phyloP scores from a whole-genome alignment of 1,140 invertebrate genomes.

The Halotydeus destructor region DNA sequence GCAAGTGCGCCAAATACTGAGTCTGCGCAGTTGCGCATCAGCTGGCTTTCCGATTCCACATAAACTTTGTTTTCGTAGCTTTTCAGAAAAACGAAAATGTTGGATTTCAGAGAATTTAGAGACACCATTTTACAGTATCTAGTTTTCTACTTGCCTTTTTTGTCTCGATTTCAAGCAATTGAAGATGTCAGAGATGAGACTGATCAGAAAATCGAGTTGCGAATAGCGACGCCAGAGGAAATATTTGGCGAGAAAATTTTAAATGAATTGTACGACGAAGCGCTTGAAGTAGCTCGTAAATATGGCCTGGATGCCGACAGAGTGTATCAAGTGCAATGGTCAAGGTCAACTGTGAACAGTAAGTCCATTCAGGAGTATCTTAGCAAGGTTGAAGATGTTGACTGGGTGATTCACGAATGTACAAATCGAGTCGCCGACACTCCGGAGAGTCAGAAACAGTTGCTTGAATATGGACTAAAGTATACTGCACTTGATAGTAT shows the following conservation, averaged over 20 bases:
- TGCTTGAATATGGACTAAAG: constrained; percentile 48
- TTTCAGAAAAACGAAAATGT: no score
- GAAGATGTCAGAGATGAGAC: no score
- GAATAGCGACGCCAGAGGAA: background rate
- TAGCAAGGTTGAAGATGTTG: constrained; percentile 49
- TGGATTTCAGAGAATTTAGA: no score
- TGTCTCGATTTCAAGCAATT: no score
- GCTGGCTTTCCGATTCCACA: no score
- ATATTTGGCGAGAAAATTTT: constrained; percentile 25
- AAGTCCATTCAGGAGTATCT: constrained; percentile 51
- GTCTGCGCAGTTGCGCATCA: no score
- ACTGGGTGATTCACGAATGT: constrained; percentile 64
- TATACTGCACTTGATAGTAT: no score
- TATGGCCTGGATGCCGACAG: constrained; percentile 54
- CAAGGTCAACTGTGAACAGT: constrained; percentile 43
- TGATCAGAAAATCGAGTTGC: no score
- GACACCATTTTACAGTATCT: no score
- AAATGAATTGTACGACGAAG: constrained; percentile 52
- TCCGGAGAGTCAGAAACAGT: constrained; percentile 42
- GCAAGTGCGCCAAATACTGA: no score
- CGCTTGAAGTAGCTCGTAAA: constrained; percentile 42
- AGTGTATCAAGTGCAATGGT: constrained; percentile 63
- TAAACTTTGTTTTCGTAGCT: no score
- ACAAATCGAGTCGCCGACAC: constrained; percentile 47
- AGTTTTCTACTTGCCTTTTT: no score